phyloP scores from a whole-genome alignment of 2,888 invertebrate genomes.

The Aspidiotus rigidus region DNA sequence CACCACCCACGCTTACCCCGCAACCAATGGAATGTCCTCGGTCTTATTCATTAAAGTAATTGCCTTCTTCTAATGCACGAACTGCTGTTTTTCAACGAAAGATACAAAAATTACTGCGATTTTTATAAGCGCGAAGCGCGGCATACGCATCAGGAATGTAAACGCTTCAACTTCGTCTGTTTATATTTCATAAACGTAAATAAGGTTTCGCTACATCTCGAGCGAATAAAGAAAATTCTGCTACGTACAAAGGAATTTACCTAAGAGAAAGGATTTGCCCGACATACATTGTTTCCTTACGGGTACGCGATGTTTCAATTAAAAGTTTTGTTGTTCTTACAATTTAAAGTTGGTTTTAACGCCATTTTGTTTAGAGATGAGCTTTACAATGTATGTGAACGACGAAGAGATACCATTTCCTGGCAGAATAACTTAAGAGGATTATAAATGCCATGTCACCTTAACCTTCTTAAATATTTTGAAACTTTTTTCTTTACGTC shows the following conservation, averaged over 20 bases:
- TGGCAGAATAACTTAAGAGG: conserved; percentile 30
- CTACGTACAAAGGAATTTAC: conserved; percentile 22
- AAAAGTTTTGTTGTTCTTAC: conserved; percentile 40
- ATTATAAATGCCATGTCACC: conserved; percentile 31
- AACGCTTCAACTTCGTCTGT: too few relatives aligned
- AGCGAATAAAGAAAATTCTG: conserved; percentile 24
- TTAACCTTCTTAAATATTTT: conserved; percentile 20
- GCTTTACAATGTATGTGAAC: conserved; percentile 32
- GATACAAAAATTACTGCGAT: too few relatives aligned
- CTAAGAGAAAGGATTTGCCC: conserved; percentile 10
- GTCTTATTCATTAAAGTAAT: too few relatives aligned
- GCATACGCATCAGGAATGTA: too few relatives aligned
- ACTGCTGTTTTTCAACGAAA: too few relatives aligned
- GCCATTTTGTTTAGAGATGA: conserved; percentile 33
- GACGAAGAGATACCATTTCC: conserved; percentile 11
- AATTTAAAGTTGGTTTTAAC: conserved; percentile 38
- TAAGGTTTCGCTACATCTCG: conserved; percentile 10
- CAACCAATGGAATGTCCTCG: too few relatives aligned
- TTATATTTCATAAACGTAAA: conserved; percentile 6
- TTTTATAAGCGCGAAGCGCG: too few relatives aligned
- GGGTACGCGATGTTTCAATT: conserved; percentile 37
- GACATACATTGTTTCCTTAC: conserved; percentile 15
- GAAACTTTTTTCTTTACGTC: conserved; percentile 8
- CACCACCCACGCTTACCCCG: too few relatives aligned
- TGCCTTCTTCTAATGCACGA: too few relatives aligned